Percentiles rank a stretch among this genome's conserved stretches.
phyloP scores from a whole-genome alignment of 1,140 invertebrate species.

The Brachionus asplanchnoidis region DNA sequence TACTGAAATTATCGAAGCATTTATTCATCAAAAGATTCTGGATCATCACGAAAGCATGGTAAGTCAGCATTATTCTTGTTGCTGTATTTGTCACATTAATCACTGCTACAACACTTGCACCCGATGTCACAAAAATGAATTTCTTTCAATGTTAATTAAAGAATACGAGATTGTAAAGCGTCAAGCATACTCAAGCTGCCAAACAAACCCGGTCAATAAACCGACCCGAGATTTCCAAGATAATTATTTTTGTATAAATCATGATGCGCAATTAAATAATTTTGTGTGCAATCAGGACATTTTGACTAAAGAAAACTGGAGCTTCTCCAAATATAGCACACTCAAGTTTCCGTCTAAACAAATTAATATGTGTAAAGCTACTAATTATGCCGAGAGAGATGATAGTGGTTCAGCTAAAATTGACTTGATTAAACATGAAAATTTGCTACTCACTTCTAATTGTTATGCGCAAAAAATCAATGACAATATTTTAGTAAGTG shows the following conservation, averaged over 20 bases:
- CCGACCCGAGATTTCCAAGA: neutral
- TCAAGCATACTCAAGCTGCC: neutral
- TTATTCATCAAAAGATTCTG: neutral
- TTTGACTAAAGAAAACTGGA: neutral
- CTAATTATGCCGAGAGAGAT: neutral
- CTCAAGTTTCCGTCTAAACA: neutral
- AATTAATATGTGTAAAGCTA: neutral
- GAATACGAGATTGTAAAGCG: neutral
- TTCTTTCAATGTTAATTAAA: neutral
- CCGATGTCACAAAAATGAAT: neutral
- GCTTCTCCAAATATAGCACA: neutral
- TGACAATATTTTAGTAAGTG: neutral
- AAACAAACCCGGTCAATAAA: neutral
- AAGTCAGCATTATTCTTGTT: neutral
- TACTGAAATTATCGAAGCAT: neutral
- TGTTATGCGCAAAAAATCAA: neutral
- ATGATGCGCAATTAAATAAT: neutral
- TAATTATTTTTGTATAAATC: conserved; percentile 3
- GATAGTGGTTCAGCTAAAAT: neutral
- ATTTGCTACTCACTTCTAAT: neutral
- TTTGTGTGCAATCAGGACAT: conserved; percentile 20
- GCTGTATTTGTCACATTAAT: neutral
- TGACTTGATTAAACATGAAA: conserved; percentile 2
- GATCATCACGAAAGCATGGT: neutral
- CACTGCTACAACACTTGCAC: neutral